Conservation (phyloP, 2,888 invertebrate species). For the Drosophila atroscutellata region DNA sequence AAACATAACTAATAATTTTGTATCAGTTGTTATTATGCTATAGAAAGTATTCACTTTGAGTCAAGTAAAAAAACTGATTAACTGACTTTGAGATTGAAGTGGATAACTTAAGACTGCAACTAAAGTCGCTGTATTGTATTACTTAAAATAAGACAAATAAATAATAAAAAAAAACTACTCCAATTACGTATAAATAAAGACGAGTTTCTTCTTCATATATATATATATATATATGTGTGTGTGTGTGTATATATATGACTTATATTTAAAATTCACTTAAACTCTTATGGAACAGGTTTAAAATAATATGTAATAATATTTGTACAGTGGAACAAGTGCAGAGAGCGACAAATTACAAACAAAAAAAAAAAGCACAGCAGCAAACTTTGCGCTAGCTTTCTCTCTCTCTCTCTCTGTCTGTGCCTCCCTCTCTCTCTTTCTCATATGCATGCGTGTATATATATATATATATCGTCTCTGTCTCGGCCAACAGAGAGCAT, state of each 20-base stretch:
- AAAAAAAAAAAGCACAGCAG: conserved; percentile 6
- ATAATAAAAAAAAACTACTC: background rate
- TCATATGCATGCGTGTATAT: background rate
- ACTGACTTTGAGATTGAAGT: background rate
- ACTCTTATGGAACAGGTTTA: conserved; percentile 40
- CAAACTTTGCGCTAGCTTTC: background rate
- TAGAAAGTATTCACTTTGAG: background rate
- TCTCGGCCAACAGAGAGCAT: conserved; percentile 22
- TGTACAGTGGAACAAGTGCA: conserved; percentile 58
- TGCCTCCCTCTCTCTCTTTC: background rate
- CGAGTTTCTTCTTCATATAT: conserved; percentile 4
- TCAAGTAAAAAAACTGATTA: background rate
- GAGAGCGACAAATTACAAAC: conserved; percentile 3
- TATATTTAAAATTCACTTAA: conserved; percentile 34
- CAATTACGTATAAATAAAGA: conserved; percentile 4
- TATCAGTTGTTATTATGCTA: background rate
- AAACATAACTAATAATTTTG: background rate
- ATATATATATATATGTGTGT: background rate
- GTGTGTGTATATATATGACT: conserved; percentile 12
- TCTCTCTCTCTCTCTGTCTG: background rate
- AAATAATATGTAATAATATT: conserved; percentile 45
- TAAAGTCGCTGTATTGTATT: background rate
- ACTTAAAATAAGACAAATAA: background rate
- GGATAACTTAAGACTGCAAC: background rate
- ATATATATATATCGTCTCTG: background rate